These are phyloP conservation scores for Mycteria americana DNA, from an alignment of 2,797 vertebrate genomes.

Conservation along the genomic window DNA sequence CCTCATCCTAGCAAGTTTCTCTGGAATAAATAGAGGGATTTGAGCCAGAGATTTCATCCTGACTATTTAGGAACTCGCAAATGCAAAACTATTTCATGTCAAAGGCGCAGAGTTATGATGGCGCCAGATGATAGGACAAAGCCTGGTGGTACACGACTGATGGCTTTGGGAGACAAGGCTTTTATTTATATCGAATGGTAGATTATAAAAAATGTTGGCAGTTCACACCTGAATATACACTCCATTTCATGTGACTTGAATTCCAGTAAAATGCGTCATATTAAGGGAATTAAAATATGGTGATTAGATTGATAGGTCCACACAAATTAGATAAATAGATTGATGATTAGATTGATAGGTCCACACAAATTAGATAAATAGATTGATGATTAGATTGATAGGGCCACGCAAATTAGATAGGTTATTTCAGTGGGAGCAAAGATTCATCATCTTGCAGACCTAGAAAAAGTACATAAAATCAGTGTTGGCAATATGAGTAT, in stretches of 20 bases:
- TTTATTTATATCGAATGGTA: background rate
- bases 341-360: background rate
- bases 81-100: background rate
- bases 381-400: background rate
- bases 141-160: background rate
- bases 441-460: background rate
- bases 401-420: background rate
- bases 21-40: background rate
- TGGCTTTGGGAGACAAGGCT: background rate
- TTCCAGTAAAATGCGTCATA: background rate
- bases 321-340: background rate
- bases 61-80: background rate
- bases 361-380: background rate
- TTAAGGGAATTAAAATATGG: background rate
- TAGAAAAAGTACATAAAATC: background rate
- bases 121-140: background rate
- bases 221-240: background rate
- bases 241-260: background rate
- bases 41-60: background rate
- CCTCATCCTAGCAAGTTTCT: background rate
- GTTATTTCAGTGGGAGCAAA: background rate
- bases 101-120: background rate
- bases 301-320: background rate
- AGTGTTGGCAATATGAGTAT: background rate
- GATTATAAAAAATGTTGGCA: background rate